A percentile compares a stretch with the other conserved stretches of the same genome.
phyloP scores from a whole-genome alignment of 2,797 vertebrate genomes.

The Oreortyx pictus region DNA sequence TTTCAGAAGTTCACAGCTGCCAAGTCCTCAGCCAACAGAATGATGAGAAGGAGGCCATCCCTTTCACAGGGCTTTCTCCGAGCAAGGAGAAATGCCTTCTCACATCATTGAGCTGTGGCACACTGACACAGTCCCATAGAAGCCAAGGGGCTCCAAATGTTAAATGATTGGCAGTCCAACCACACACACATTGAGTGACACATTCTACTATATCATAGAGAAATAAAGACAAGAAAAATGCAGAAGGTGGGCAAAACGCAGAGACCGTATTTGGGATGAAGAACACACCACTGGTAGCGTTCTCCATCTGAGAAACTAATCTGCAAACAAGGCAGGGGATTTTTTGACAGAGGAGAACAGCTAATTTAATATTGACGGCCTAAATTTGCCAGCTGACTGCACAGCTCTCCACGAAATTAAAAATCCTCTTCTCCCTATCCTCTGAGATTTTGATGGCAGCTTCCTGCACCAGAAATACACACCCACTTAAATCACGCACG shows the following conservation, averaged over 20 bases:
- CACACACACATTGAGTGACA: neutral
- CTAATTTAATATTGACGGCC: constrained; percentile 65
- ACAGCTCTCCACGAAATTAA: constrained; percentile 45
- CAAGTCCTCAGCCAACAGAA: neutral
- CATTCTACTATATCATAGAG: neutral
- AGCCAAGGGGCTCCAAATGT: neutral
- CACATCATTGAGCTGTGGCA: neutral
- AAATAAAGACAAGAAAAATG: neutral
- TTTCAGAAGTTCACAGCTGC: neutral
- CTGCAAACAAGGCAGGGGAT: constrained; percentile 7
- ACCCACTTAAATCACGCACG: neutral
- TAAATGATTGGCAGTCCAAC: neutral
- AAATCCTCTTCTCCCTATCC: constrained; percentile 32
- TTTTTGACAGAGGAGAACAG: constrained; percentile 30
- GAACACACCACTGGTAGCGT: neutral
- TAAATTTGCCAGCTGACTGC: constrained; percentile 64
- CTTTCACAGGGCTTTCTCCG: neutral
- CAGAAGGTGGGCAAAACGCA: neutral
- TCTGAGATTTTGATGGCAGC: neutral
- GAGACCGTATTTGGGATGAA: neutral
- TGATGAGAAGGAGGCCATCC: neutral
- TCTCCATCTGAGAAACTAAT: constrained; percentile 41
- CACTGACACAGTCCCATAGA: neutral
- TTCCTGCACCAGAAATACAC: neutral
- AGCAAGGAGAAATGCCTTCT: neutral